Base-by-base conservation (phyloP, 2,888 invertebrate species). In the Ectemnius lituratus region DNA sequence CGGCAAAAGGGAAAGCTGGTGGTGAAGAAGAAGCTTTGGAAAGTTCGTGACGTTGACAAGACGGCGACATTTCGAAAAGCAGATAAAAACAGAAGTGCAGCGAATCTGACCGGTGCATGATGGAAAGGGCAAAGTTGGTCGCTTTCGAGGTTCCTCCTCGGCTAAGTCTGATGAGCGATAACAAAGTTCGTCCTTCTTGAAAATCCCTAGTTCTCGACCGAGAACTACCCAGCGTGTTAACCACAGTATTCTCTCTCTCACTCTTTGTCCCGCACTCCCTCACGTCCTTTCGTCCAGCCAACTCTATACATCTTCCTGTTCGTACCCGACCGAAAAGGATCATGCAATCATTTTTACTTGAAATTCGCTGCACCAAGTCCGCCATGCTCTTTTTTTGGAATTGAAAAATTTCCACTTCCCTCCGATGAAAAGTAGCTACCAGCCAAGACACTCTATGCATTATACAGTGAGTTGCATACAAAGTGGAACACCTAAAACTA, bases 141-240 rank as follows among this genome's bases (percentile, higher is more conserved):
- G 65, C 64, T 67, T 65, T 66, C 62, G 76, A 79, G 57, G 65
- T 75, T 14, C 52, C 52, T 52, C n/a, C 52, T 74, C 73, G 66
- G 69, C 66, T 75, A 64, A 72, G 71, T 73, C 74, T 75, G 83
- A 85, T 83, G 84, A 84, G 81, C 81, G 83, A 86, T 85, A 85
- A 85, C 85, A 80, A 84, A 86, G 81, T 83, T 83, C 85, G 76
- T 80, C 79, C 73, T 80, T 76, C 76, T 76, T 79, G 66, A 52
- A 63, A 62, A 76, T 76, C 46, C 23, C 58, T 58, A 23, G 37
- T 16, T 37, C 64, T 27, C 64, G 16, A 1, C 28, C 47, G 46
- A 52, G 37, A 71, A 61, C 76, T 67, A 59, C 67, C 47, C 16
- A 46, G 8, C 58, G 65, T 37, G 37, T 37, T 37, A 37, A 37